Evolutionary conservation across 2,113 vertebrate species (phyloP).

Genomic region (Salvelinus namaycush): DNA sequence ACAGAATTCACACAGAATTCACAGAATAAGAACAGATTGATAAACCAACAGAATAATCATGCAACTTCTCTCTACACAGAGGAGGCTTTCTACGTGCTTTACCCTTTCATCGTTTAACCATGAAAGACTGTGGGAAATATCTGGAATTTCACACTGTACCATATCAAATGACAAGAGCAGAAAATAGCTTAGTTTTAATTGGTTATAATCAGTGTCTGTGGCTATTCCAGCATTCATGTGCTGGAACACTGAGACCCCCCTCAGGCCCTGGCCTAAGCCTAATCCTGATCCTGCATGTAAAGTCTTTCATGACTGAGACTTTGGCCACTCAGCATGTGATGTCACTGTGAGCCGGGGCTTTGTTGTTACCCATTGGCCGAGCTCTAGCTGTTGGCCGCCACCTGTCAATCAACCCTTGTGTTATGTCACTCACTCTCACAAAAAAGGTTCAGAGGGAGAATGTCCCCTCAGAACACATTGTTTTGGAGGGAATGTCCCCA

Average conservation of each 20-base stretch:
- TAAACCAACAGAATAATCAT: too few relatives aligned
- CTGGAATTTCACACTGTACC: conserved; percentile 18
- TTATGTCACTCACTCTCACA: conserved; percentile 13
- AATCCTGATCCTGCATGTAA: conserved; percentile 64
- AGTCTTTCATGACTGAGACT: conserved; percentile 38
- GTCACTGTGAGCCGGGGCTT: conserved; percentile 29
- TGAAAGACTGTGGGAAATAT: neutral
- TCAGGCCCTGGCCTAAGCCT: conserved; percentile 34
- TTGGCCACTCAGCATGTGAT: conserved; percentile 49
- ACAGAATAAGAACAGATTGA: too few relatives aligned
- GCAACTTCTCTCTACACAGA: too few relatives aligned
- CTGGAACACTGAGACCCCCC: conserved; percentile 39
- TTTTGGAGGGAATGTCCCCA: neutral
- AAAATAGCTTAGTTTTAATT: conserved; percentile 51
- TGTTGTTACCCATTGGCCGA: conserved; percentile 26
- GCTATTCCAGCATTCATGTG: conserved; percentile 1
- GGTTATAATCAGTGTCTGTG: conserved; percentile 9
- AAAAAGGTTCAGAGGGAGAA: neutral
- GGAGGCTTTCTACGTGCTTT: too few relatives aligned
- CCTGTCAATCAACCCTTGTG: conserved; percentile 34
- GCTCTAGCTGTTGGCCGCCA: conserved; percentile 41
- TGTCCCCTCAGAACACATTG: neutral
- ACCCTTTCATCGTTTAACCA: neutral
- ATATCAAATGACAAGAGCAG: conserved; percentile 21
- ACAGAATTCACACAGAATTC: too few relatives aligned